A percentile compares a stretch with the other conserved stretches of the same genome.
phyloP scores from a whole-genome alignment of 30 jellyfish, hydroid and myxozoan genomes.

The Turritopsis rubra region DNA sequence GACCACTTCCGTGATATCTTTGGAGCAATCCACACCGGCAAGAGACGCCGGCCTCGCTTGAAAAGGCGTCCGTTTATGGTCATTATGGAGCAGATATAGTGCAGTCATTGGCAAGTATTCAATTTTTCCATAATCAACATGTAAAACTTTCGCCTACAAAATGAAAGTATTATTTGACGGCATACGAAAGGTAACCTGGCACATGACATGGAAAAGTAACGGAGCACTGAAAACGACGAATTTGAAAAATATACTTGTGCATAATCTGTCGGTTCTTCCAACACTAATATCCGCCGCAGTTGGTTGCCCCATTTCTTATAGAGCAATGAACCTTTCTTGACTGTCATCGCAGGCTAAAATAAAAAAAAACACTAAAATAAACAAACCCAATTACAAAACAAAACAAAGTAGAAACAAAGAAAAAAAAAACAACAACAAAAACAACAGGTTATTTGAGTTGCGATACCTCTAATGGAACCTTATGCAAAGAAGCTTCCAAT shows the following conservation, averaged over 20 bases:
- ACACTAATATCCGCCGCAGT: background rate
- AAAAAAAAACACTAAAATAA: background rate
- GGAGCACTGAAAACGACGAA: background rate
- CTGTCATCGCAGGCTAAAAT: background rate
- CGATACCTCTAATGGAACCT: background rate
- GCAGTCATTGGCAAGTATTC: background rate
- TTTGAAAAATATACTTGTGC: background rate
- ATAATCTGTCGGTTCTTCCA: background rate
- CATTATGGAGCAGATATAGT: background rate
- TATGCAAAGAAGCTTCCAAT: background rate
- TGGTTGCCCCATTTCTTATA: background rate
- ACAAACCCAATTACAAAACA: no score
- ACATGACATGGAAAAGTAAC: background rate
- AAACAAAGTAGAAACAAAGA: no score
- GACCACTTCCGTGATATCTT: background rate
- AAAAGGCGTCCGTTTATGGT: background rate
- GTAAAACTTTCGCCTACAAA: slow-evolving; percentile 19
- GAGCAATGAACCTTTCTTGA: background rate
- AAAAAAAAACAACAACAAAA: background rate
- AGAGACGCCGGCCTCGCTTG: slow-evolving; percentile 33
- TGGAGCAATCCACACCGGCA: slow-evolving; percentile 12
- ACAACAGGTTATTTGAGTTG: background rate
- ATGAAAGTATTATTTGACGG: no score
- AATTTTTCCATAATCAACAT: slow-evolving; percentile 31
- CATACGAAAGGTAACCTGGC: no score